Evolutionary conservation across 2,888 invertebrate species (phyloP).

Genomic region (Cerastis rubricosa): DNA sequence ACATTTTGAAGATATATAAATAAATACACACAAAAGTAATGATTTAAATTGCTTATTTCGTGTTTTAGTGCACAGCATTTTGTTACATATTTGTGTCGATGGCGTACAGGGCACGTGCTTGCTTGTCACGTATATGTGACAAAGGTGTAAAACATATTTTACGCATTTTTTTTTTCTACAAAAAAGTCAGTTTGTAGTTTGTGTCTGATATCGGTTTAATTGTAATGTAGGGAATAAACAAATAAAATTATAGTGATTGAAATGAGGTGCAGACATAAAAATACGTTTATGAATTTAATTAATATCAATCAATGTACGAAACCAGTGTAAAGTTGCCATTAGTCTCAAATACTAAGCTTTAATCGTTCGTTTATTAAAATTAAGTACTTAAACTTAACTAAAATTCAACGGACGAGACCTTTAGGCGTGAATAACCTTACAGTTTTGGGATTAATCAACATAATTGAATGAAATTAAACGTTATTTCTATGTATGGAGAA

Average conservation of each 20-base stretch:
- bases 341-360: slow-evolving; percentile 56
- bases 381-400: slow-evolving; percentile 58
- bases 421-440: slow-evolving; percentile 67
- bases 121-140: too few relatives aligned
- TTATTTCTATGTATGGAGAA: slow-evolving; percentile 41
- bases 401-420: slow-evolving; percentile 52
- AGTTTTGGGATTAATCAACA: slow-evolving; percentile 67
- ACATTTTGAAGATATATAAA: too few relatives aligned
- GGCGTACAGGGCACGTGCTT: too few relatives aligned
- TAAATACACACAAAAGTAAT: too few relatives aligned
- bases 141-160: not conserved
- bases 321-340: slow-evolving; percentile 54
- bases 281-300: slow-evolving; percentile 35
- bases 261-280: slow-evolving; percentile 33
- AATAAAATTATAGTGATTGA: slow-evolving; percentile 34
- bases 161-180: not conserved
- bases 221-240: slow-evolving; percentile 18
- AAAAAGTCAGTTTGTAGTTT: not conserved
- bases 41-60: too few relatives aligned
- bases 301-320: slow-evolving; percentile 51
- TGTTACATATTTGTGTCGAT: too few relatives aligned
- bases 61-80: too few relatives aligned
- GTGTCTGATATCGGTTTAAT: not conserved
- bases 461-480: slow-evolving; percentile 65
- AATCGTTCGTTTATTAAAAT: slow-evolving; percentile 67